Percentiles rank a stretch among this genome's conserved stretches.
These are phyloP conservation scores for Rotaria macrura DNA, from an alignment of 2,888 invertebrate species.

Conservation along the genomic window DNA sequence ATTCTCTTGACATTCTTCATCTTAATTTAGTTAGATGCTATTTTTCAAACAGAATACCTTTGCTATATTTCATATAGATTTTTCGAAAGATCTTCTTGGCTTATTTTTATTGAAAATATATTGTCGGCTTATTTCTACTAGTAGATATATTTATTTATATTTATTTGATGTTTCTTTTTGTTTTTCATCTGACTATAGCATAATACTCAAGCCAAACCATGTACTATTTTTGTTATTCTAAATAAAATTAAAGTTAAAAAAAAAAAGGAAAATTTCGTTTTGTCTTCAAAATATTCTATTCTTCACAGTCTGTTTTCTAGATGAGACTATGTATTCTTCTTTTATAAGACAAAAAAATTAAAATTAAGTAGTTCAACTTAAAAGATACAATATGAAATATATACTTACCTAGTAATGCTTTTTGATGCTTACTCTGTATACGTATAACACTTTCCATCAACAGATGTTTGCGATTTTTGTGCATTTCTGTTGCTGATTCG, in stretches of 20 bases:
- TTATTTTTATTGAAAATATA: neutral
- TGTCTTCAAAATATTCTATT: neutral
- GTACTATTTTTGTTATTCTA: neutral
- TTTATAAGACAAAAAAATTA: neutral
- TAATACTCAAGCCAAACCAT: neutral
- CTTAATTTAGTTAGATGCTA: neutral
- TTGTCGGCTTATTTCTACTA: neutral
- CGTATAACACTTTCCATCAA: neutral
- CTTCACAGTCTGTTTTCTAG: neutral
- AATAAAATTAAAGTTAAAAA: neutral
- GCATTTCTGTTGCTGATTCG: neutral
- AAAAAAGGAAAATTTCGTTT: too few species aligned
- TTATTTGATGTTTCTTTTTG: too few species aligned
- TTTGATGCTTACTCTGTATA: neutral
- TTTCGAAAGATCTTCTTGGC: neutral
- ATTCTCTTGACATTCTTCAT: neutral
- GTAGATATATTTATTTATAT: neutral
- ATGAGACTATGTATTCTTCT: neutral
- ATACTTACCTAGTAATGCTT: neutral
- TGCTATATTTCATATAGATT: too few species aligned
- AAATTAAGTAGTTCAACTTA: too few species aligned
- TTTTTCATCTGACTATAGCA: neutral
- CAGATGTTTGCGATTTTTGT: neutral
- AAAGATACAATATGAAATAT: neutral
- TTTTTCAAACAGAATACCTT: neutral